Evolutionary conservation across 2,888 invertebrate genomes (phyloP), one percentile per base, ranked within the genome.

Genomic region (Pimpla rufipes): DNA sequence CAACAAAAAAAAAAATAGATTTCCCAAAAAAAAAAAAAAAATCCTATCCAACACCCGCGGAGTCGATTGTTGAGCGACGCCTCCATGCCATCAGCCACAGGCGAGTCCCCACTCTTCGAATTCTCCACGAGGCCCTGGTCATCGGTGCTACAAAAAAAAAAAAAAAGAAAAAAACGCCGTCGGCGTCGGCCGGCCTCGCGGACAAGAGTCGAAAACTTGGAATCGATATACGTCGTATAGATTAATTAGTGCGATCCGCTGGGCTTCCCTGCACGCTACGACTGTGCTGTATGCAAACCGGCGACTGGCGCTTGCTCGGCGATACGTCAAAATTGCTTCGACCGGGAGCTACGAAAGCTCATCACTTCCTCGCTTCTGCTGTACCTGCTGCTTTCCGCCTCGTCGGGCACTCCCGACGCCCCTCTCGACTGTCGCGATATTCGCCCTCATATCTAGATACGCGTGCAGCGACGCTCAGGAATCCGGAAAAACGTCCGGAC

Each of bases 51-150:
- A 42, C 85, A 67, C 74, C 88, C 88, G 93, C 86, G 91, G 92
- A 93, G 93, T 93, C 93, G 88, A 91, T 92, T 92, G 91, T 91
- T 93, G 93, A 93, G 90, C 89, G 93, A 92, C 89, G 92, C 89
- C 90, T 92, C 93, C 93, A 92, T 93, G 93, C 92, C 90, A 91
- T 90, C 90, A 89, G 86, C 80, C 83, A 89, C 88, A 88, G 86
- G 91, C 92, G 91, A 92, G 90, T 92, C 90, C 92, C 88, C 92
- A 90, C 91, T 92, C 90, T 90, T 90, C 84, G 88, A 85, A 89
- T 89, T 90, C 89, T 90, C 89, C 88, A 83, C 80, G 80, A 55
- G 85, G 85, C 80, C 85, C 74, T 62, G 75, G 79, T 55, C 10
- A 55, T 55, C 81, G 78, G 13, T 23, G n/a, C n/a, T n/a, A n/a